A percentile compares a stretch with the other conserved stretches of the same genome.
Conservation (phyloP, 2,797 vertebrate genomes). For the Melanotaenia boesemani region DNA sequence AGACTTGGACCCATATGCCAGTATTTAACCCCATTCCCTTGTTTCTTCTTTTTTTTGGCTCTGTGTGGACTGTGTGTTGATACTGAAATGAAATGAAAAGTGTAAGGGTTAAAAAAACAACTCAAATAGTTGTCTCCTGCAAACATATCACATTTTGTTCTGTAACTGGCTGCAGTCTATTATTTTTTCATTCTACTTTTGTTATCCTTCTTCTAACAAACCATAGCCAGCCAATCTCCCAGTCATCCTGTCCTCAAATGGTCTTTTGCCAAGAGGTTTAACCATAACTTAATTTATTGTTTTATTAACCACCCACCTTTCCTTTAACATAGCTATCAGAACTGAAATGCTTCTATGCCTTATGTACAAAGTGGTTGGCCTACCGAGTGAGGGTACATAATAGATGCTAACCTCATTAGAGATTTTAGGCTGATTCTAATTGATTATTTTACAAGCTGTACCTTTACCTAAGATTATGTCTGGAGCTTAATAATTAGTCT, state of each 20-base stretch:
- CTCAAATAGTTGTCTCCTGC: too few relatives aligned
- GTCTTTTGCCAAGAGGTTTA: not conserved
- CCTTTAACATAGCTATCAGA: not conserved
- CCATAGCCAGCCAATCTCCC: not conserved
- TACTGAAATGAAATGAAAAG: too few relatives aligned
- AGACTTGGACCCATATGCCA: too few relatives aligned
- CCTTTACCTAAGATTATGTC: not conserved
- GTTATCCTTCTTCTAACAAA: not conserved
- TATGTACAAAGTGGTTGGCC: not conserved
- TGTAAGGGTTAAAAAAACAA: too few relatives aligned
- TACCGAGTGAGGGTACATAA: not conserved
- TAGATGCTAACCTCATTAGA: not conserved
- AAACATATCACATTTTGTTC: not conserved
- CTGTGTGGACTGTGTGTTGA: too few relatives aligned
- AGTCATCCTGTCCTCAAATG: not conserved
- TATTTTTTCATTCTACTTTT: too few relatives aligned
- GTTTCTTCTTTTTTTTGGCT: too few relatives aligned
- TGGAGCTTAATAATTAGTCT: not conserved
- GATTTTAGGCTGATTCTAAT: not conserved
- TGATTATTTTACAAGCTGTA: not conserved
- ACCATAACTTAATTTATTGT: not conserved
- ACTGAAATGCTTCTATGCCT: not conserved
- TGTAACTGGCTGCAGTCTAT: not conserved
- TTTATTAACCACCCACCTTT: not conserved
- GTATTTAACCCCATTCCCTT: too few relatives aligned